A percentile compares a stretch with the other conserved stretches of the same genome.
phyloP scores from a whole-genome alignment of 2,888 invertebrate species.

The Thymelicus lineola region DNA sequence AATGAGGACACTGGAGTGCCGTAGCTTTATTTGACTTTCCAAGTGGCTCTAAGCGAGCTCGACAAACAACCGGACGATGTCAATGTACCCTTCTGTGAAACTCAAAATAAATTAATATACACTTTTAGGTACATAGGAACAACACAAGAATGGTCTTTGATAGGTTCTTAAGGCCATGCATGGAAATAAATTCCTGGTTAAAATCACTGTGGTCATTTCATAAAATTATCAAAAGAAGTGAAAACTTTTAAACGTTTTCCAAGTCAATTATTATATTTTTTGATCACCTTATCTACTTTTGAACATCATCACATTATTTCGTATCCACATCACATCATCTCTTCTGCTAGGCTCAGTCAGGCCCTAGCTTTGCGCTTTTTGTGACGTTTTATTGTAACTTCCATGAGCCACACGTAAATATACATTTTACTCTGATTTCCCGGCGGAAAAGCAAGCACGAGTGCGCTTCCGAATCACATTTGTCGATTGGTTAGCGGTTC shows the following conservation, averaged over 20 bases:
- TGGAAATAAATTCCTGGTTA: no score
- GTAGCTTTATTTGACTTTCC: slow-evolving; percentile 51
- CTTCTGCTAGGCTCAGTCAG: no score
- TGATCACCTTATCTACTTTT: no score
- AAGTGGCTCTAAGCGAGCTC: slow-evolving; percentile 47
- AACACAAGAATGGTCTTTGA: no score
- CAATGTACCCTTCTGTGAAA: slow-evolving; percentile 42
- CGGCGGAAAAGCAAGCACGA: slow-evolving; percentile 1
- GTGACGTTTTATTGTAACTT: not conserved
- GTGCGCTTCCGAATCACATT: not conserved
- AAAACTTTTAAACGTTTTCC: no score
- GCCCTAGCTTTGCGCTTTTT: no score
- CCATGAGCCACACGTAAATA: not conserved
- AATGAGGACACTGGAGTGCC: slow-evolving; percentile 43
- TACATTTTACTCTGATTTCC: slow-evolving; percentile 1
- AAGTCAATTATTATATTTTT: no score
- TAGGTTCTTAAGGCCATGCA: no score
- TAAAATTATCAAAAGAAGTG: no score
- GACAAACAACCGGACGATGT: slow-evolving; percentile 49
- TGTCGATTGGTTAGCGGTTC: not conserved
- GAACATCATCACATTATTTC: no score
- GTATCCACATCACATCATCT: no score
- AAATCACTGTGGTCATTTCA: no score
- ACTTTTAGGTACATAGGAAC: not conserved
- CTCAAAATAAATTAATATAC: slow-evolving; percentile 7